A percentile compares a stretch with the other conserved stretches of the same genome.
These are phyloP conservation scores for Rugalucina vietnamica DNA, from an alignment of 2,888 invertebrate species.

Conservation along the genomic window DNA sequence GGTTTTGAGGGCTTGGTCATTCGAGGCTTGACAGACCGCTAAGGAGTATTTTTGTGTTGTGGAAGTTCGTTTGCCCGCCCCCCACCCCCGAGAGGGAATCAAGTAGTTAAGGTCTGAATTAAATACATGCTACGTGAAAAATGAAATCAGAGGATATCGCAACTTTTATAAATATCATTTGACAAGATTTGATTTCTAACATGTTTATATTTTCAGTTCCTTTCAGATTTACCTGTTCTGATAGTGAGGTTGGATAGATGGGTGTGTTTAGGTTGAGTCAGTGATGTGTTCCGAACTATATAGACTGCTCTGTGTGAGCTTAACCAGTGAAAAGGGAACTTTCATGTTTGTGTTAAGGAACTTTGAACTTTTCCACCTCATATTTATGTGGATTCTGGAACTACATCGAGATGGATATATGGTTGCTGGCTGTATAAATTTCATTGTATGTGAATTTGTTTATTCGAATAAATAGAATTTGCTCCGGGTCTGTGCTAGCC, in stretches of 20 bases:
- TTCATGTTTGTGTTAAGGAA: slow-evolving; percentile 40
- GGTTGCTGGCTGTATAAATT: too few relatives aligned
- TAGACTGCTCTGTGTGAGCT: slow-evolving; percentile 39
- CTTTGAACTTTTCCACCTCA: not conserved
- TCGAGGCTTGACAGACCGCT: not conserved
- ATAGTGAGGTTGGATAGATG: not conserved
- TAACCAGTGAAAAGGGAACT: slow-evolving; percentile 28
- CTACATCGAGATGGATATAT: too few relatives aligned
- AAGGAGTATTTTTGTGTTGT: not conserved
- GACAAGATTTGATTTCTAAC: too few relatives aligned
- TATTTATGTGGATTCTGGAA: slow-evolving; percentile 16
- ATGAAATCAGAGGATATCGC: not conserved
- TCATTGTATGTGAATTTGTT: too few relatives aligned
- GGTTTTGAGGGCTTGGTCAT: not conserved
- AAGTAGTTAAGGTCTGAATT: not conserved
- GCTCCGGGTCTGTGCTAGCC: not conserved
- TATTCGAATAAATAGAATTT: not conserved
- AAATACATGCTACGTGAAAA: not conserved
- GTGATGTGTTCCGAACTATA: slow-evolving; percentile 30
- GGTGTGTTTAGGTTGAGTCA: slow-evolving; percentile 3
- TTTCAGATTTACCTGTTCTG: not conserved
- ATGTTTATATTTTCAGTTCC: not conserved
- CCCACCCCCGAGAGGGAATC: not conserved
- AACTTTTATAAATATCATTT: too few relatives aligned
- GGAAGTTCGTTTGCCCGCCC: not conserved